Percentiles rank a stretch among this genome's conserved stretches.
phyloP scores from a whole-genome alignment of 2,797 vertebrate species.

The Rhynchonycteris naso region DNA sequence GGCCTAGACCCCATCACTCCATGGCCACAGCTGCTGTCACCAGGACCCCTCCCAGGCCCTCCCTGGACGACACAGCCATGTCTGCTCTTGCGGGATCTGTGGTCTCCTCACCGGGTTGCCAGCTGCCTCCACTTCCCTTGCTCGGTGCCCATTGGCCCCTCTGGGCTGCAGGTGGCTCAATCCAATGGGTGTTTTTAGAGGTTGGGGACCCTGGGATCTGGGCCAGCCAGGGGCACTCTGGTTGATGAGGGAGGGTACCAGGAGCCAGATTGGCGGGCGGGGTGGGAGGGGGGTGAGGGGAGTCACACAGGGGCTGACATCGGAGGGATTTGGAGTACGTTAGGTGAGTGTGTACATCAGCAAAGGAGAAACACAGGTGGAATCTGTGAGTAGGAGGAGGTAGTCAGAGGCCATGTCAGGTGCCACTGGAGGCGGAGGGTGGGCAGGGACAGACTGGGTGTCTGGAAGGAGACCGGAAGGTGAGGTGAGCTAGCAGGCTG shows the following conservation, averaged over 20 bases:
- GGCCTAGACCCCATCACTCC: neutral
- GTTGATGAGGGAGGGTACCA: neutral
- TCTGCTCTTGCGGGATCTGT: neutral
- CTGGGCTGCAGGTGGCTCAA: neutral
- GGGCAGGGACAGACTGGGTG: neutral
- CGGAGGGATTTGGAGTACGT: neutral
- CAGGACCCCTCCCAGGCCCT: neutral
- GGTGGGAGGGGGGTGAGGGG: too few relatives aligned
- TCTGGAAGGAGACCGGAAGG: neutral
- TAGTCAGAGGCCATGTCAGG: neutral
- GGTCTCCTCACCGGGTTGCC: neutral
- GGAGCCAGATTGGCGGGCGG: neutral
- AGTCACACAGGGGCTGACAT: too few relatives aligned
- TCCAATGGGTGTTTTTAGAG: neutral
- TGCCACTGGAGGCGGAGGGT: rapidly evolving
- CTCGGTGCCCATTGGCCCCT: neutral
- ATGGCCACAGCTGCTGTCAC: neutral
- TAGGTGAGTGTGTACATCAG: rapidly evolving
- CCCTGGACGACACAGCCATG: rapidly evolving
- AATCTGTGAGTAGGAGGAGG: neutral
- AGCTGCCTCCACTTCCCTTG: rapidly evolving
- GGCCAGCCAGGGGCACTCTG: neutral
- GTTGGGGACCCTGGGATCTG: neutral
- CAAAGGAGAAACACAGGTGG: neutral
- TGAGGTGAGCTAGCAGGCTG: neutral